Conservation (phyloP, 2,797 vertebrate genomes). For the Dallia pectoralis region DNA sequence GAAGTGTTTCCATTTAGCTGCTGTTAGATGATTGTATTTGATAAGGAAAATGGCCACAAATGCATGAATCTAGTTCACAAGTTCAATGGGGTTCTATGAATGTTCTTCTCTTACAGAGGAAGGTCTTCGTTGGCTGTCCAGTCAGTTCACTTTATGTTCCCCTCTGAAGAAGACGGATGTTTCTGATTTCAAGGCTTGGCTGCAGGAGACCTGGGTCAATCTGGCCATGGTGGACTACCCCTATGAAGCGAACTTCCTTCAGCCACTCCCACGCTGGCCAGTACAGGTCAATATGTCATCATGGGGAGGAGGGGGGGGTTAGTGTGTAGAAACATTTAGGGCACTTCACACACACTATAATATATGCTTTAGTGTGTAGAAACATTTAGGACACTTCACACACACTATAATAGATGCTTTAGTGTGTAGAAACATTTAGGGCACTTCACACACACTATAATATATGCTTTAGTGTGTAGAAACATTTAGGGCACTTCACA, state of each 20-base stretch:
- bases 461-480: too few species aligned
- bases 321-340: too few species aligned
- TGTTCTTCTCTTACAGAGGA: conserved; percentile 60
- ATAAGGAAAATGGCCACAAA: background rate
- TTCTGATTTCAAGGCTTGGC: conserved; percentile 82
- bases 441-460: too few species aligned
- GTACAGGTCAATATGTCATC: conserved; percentile 78
- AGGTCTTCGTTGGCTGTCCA: conserved; percentile 86
- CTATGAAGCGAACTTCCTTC: conserved; percentile 88
- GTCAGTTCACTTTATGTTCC: conserved; percentile 79
- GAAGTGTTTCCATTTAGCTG: too few species aligned
- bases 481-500: too few species aligned
- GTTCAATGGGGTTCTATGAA: background rate
- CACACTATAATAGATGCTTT: too few species aligned
- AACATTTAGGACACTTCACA: too few species aligned
- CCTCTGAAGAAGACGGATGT: conserved; percentile 73
- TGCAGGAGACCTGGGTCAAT: conserved; percentile 92
- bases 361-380: too few species aligned
- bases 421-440: too few species aligned
- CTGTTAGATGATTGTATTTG: too few species aligned
- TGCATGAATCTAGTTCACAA: background rate
- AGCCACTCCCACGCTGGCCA: conserved; percentile 93
- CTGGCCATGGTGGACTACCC: conserved; percentile 97
- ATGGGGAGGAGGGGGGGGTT: too few species aligned
- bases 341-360: too few species aligned